Percentiles rank a stretch among this genome's conserved stretches.
Evolutionary conservation across 2,113 vertebrate species (phyloP).

Genomic region (Coracopsis vasa): DNA sequence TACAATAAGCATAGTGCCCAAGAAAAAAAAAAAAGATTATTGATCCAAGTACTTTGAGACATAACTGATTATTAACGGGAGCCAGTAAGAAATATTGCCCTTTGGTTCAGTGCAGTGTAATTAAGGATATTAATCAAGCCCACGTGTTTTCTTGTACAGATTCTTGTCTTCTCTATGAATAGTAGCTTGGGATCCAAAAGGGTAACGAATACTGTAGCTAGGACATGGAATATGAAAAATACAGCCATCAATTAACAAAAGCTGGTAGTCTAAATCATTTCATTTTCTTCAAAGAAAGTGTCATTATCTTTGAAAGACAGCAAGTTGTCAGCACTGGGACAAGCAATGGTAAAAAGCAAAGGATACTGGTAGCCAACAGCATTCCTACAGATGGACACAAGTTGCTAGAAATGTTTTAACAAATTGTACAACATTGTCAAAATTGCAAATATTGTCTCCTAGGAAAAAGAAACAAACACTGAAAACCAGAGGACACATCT

Average conservation of each 20-base stretch:
- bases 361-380: background rate
- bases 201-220: background rate
- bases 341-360: background rate
- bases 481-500: background rate
- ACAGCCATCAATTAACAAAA: background rate
- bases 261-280: background rate
- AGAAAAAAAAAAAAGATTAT: constrained; percentile 31
- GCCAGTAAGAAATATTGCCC: constrained; percentile 37
- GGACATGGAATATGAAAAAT: background rate
- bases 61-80: constrained; percentile 45
- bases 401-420: background rate
- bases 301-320: background rate
- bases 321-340: background rate
- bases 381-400: background rate
- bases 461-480: background rate
- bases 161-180: background rate
- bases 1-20: background rate
- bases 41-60: constrained; percentile 42
- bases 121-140: constrained; percentile 63
- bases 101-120: constrained; percentile 21
- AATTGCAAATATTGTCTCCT: background rate
- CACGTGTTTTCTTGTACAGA: background rate
- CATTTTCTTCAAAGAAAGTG: background rate
- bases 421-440: background rate
- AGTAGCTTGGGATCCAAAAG: background rate